Percentiles rank a stretch among this genome's conserved stretches.
phyloP scores from a whole-genome alignment of 2,113 vertebrate species.

The Colistium nudipinnis region DNA sequence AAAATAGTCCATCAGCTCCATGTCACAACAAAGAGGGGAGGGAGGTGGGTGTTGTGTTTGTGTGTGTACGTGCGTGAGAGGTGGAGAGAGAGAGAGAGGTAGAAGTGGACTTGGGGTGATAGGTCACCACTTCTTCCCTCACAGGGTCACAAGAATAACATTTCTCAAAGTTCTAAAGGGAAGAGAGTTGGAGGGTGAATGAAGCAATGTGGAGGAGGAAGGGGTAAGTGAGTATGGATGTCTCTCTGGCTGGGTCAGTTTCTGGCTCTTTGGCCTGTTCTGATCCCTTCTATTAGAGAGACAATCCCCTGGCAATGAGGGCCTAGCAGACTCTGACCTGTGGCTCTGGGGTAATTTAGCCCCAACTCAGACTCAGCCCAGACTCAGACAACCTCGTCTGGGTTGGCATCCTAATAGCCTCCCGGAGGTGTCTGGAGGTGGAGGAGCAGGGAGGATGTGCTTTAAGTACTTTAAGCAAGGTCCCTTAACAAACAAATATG shows the following conservation, averaged over 20 bases:
- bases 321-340: conserved; percentile 72
- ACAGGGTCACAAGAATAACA: conserved; percentile 45
- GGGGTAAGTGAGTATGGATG: conserved; percentile 66
- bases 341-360: conserved; percentile 76
- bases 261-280: conserved; percentile 67
- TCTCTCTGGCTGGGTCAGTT: conserved; percentile 62
- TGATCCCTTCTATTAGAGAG: conserved; percentile 74
- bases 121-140: conserved; percentile 42
- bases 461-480: conserved; percentile 36
- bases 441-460: conserved; percentile 22
- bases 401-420: conserved; percentile 72
- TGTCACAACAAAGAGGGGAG: conserved; percentile 88
- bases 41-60: conserved; percentile 31
- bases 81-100: conserved; percentile 23
- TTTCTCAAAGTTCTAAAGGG: conserved; percentile 41
- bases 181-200: conserved; percentile 27
- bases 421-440: conserved; percentile 70
- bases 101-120: conserved; percentile 37
- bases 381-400: conserved; percentile 45
- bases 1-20: conserved; percentile 99
- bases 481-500: conserved; percentile 28
- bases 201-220: conserved; percentile 38
- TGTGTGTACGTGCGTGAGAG: conserved; percentile 17
- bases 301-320: conserved; percentile 58
- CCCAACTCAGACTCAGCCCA: conserved; percentile 50